These are phyloP conservation scores for Marmota monax DNA, from an alignment of 2,113 vertebrate genomes.

Conservation along the genomic window DNA sequence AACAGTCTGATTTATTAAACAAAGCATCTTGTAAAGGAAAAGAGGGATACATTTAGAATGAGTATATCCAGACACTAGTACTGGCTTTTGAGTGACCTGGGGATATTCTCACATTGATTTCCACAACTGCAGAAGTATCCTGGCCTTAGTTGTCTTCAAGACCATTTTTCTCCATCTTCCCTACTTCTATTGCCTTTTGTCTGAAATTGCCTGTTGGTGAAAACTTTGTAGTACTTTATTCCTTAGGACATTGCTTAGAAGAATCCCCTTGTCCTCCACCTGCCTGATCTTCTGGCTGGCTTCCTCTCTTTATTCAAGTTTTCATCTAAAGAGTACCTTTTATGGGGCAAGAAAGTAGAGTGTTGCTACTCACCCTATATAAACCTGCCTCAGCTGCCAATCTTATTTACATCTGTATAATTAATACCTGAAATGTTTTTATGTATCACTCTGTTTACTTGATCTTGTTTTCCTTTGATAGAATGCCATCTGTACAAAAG, in stretches of 20 bases:
- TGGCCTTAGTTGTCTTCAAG: not conserved
- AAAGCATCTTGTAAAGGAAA: not conserved
- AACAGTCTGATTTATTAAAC: not conserved
- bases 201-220: not conserved
- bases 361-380: not conserved
- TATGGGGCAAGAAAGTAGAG: not conserved
- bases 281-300: not conserved
- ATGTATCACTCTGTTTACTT: not conserved
- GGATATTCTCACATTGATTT: not conserved
- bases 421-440: not conserved
- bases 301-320: not conserved
- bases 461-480: not conserved
- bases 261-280: not conserved
- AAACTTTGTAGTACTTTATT: not conserved
- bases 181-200: not conserved
- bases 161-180: not conserved
- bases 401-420: not conserved
- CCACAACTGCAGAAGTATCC: not conserved
- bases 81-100: not conserved
- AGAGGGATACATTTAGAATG: not conserved
- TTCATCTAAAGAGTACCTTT: not conserved
- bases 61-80: not conserved
- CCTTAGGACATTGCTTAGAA: not conserved
- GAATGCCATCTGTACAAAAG: not conserved
- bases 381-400: not conserved